Evolutionary conservation across 2,797 vertebrate genomes (phyloP).

Genomic region (Poeciliopsis turneri): DNA sequence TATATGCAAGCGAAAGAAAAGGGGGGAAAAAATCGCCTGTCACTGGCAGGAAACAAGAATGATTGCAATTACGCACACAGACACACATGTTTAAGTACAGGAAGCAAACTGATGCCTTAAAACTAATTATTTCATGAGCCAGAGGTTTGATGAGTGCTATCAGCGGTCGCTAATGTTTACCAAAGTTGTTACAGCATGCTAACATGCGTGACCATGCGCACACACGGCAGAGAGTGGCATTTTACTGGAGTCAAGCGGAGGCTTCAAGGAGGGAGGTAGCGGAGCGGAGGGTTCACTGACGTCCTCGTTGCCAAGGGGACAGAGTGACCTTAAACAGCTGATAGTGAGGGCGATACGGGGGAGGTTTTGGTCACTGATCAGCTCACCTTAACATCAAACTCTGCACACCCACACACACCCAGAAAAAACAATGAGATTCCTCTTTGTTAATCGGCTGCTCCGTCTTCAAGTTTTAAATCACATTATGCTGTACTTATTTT

Average conservation of each 20-base stretch:
- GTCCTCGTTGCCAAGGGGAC: conserved; percentile 75
- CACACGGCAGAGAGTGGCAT: conserved; percentile 62
- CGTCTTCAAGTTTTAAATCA: not conserved
- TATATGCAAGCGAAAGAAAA: conserved; percentile 55
- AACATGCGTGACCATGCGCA: conserved; percentile 7
- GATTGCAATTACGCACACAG: conserved; percentile 10
- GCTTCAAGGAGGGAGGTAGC: conserved; percentile 34
- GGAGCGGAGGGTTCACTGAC: conserved; percentile 52
- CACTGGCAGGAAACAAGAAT: conserved; percentile 56
- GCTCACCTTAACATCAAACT: conserved; percentile 66
- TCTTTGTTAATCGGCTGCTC: not conserved
- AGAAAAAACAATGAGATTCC: not conserved
- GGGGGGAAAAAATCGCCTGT: conserved; percentile 48
- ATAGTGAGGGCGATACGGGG: conserved; percentile 52
- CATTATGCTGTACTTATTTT: not conserved
- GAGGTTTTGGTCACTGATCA: conserved; percentile 62
- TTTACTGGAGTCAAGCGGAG: conserved; percentile 51
- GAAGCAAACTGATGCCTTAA: conserved; percentile 37
- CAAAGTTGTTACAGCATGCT: not conserved
- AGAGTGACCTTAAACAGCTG: conserved; percentile 73
- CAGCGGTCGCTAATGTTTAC: conserved; percentile 40
- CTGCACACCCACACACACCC: conserved; percentile 15
- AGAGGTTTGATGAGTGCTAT: conserved; percentile 40
- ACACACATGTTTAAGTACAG: conserved; percentile 39
- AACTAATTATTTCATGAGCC: conserved; percentile 57